These are phyloP conservation scores for Caenorhabditis wallacei DNA, from an alignment of 2,888 invertebrate species.

Conservation along the genomic window DNA sequence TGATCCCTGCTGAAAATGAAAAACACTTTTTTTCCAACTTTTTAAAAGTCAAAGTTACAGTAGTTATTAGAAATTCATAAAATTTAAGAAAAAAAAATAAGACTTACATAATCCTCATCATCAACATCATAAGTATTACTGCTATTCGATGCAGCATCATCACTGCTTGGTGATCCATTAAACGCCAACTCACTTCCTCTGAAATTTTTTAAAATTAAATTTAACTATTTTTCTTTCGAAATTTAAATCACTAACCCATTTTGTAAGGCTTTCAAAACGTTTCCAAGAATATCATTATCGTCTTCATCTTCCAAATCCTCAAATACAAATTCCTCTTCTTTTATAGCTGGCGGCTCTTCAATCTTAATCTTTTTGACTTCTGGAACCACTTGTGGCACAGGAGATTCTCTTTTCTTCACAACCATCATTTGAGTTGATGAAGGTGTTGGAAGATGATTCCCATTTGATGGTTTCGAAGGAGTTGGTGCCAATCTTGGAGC, in stretches of 20 bases:
- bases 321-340: neutral
- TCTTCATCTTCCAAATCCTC: constrained; percentile 11
- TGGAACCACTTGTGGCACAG: neutral
- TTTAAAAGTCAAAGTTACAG: too few relatives aligned
- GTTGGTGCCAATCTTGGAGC: neutral
- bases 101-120: constrained; percentile 52
- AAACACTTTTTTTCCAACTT: too few relatives aligned
- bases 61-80: too few relatives aligned
- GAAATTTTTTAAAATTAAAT: too few relatives aligned
- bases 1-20: constrained; percentile 9
- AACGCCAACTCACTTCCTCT: neutral
- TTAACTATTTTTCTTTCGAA: too few relatives aligned
- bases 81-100: too few relatives aligned
- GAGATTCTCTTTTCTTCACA: constrained; percentile 7
- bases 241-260: constrained; percentile 16
- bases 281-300: neutral
- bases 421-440: neutral
- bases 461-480: neutral
- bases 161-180: constrained; percentile 10
- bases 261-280: constrained; percentile 32
- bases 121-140: constrained; percentile 41
- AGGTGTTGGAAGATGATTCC: neutral
- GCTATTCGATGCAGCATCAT: constrained; percentile 47
- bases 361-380: neutral
- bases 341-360: neutral